Evolutionary conservation across 2,113 vertebrate genomes (phyloP).

Genomic region (Romanogobio albipinnatus): DNA sequence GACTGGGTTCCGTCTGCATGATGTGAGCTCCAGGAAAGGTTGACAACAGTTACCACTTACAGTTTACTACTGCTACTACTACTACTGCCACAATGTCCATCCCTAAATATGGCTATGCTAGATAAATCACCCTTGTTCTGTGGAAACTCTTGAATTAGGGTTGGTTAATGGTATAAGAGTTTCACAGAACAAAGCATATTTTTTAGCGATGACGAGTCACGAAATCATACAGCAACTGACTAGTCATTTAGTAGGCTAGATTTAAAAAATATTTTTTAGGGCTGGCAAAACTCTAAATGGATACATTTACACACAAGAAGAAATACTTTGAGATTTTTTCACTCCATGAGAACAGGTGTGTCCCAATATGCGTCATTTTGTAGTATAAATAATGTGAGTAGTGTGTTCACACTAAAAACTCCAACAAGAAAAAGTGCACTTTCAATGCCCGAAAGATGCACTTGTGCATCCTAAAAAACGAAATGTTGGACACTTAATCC

Average conservation of each 20-base stretch:
- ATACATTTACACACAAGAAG: too few relatives aligned
- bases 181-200: not conserved
- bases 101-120: not conserved
- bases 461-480: too few relatives aligned
- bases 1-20: not conserved
- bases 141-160: not conserved
- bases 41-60: not conserved
- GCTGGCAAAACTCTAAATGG: not conserved
- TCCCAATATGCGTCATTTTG: too few relatives aligned
- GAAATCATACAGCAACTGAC: not conserved
- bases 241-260: not conserved
- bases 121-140: not conserved
- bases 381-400: too few relatives aligned
- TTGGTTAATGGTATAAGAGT: not conserved
- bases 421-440: too few relatives aligned
- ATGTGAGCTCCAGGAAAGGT: not conserved
- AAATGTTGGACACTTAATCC: not conserved
- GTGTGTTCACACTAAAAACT: too few relatives aligned
- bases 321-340: too few relatives aligned
- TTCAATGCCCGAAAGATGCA: too few relatives aligned
- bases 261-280: not conserved
- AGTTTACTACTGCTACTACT: not conserved
- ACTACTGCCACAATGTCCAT: not conserved
- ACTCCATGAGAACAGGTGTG: too few relatives aligned
- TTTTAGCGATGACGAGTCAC: not conserved